Evolutionary conservation across 1,140 invertebrate genomes (phyloP), one percentile per base, ranked within the genome.

Genomic region (Oppia nitens): DNA sequence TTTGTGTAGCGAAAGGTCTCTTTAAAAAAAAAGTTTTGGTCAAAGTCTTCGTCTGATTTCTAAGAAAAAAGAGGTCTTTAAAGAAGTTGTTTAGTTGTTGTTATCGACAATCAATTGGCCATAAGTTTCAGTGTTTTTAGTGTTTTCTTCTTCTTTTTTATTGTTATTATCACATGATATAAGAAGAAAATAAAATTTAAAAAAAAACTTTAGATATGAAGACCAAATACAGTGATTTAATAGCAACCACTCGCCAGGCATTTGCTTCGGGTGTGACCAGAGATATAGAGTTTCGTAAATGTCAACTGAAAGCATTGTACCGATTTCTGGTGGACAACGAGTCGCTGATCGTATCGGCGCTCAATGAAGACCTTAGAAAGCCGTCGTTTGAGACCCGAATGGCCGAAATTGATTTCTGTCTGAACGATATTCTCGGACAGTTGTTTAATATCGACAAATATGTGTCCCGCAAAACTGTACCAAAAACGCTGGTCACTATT

Each of bases 241-340:
- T 64, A 26, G 45, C 45, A 1, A 57, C 20, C 0, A 56, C 60
- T 4, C 60, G 55, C 47, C 48, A 57, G 4, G 55, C 61, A 9
- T 64, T 64, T 50, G 58, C 56, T 28, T 29, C 21, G 26, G 62
- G 66, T 23, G 20, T 57, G 0, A 67, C 65, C 0, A 63, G 58
- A n/a, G 32, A 58, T 12, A 25, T 67, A 0, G 21, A 60, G 24
- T 76, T 87, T 75, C 79, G 91, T 56, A 76, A 80, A 58, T 73
- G 79, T 61, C 91, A 96, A 69, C 70, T 97, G 9, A 77, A 83
- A 67, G 77, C 73, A 25, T 65, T 94, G 2, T 64, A 82, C 29
- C 76, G 76, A 60, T 79, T 95, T 76, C 76, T 90, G 62, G 78
- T 85, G 61, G 90, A 95, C 66, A 83, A 91, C 70, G 73, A 72